Evolutionary conservation across 2,797 vertebrate species (phyloP), one percentile per base, ranked within the genome.

Genomic region (Dendrocincla fuliginosa): DNA sequence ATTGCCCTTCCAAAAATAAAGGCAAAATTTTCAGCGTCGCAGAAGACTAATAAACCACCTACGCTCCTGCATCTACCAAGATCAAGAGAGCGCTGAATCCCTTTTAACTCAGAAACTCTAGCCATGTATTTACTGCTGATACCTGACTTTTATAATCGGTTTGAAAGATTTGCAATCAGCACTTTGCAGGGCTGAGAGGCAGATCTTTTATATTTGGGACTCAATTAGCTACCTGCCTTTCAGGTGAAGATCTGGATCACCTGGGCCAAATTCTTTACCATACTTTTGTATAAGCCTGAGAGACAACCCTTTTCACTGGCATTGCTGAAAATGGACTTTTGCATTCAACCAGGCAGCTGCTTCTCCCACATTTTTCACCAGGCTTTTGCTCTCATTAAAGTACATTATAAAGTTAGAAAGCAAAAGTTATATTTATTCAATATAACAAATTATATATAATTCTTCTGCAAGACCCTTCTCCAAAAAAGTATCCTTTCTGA

Each of bases 1-100:
- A 16, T 23, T 69, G 61, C 47, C 67, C 52, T 88, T 88, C 79
- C 57, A 80, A 91, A 93, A 80, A 77, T 68, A 89, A 87, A 84
- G 44, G 50, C 65, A 79, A 84, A 35, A 41, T 84, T 86, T 81
- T 86, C 89, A 81, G 73, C 47, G n/a, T 23, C 70, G 22, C 16
- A 10, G 33, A 70, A 47, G 53, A 46, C 42, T 78, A 30, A 89
- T 55, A 79, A 95, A 64, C 49, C 52, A 52, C 86, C 87, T 60
- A 64, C 0, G 0, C 15, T 57, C 69, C 76, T 47, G 30, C 59
- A 67, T 23, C 37, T n/a, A 56, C 50, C 1, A 0, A 47, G 41
- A 78, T 63, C 13, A 41, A 67, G 57, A 53, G 19, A 88, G 47
- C 0, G 0, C 55, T 56, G 73, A 41, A 65, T 35, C 39, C 76